phyloP scores from a whole-genome alignment of 2,888 invertebrate genomes.

The Portevinia maculata region DNA sequence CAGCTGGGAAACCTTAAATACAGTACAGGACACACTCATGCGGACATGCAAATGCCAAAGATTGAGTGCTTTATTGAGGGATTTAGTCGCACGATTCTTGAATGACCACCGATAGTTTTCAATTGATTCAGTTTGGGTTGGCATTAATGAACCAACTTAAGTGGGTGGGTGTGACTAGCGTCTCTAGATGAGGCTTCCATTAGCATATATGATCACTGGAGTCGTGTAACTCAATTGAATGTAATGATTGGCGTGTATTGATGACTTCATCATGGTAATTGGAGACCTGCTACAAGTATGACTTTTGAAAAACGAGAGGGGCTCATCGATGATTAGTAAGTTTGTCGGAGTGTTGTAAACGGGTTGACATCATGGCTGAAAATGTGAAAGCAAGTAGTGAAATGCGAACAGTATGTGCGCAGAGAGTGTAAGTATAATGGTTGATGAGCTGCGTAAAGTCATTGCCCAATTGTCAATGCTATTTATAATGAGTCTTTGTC shows the following conservation, averaged over 20 bases:
- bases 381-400: slow-evolving; percentile 15
- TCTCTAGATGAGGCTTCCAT: neutral
- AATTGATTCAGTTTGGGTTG: slow-evolving; percentile 23
- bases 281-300: neutral
- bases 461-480: too few species aligned
- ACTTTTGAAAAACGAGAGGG: neutral
- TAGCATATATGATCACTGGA: neutral
- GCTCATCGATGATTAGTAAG: slow-evolving; percentile 17
- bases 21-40: slow-evolving; percentile 8
- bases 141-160: slow-evolving; percentile 33
- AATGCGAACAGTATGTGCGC: neutral
- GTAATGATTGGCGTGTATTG: slow-evolving; percentile 4
- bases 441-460: too few species aligned
- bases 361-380: slow-evolving; percentile 15
- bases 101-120: slow-evolving; percentile 12
- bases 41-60: slow-evolving; percentile 20
- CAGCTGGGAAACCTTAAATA: neutral
- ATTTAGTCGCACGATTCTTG: slow-evolving; percentile 25
- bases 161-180: slow-evolving; percentile 45
- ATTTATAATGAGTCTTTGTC: too few species aligned
- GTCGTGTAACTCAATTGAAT: slow-evolving; percentile 41
- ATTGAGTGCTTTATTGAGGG: slow-evolving; percentile 13
- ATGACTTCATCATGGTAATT: slow-evolving; percentile 42
- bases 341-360: slow-evolving; percentile 5
- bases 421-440: slow-evolving; percentile 1